These are phyloP conservation scores for Lapara coniferarum DNA, from an alignment of 2,888 invertebrate genomes.

Conservation along the genomic window DNA sequence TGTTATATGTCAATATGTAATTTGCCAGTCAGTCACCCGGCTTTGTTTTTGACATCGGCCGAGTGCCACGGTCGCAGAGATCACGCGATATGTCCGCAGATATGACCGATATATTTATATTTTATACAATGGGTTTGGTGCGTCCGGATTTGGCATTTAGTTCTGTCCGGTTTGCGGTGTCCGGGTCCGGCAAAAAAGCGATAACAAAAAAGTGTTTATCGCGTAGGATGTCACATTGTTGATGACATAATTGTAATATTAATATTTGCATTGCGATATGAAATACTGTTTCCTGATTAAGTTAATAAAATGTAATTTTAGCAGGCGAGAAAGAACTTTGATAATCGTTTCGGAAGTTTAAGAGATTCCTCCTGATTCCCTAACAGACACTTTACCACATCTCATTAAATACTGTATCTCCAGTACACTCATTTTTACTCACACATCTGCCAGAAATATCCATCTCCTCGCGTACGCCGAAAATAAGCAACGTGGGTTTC, in stretches of 20 bases:
- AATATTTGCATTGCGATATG: not conserved
- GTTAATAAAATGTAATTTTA: too few species aligned
- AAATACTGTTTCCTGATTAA: not conserved
- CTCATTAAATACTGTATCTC: too few species aligned
- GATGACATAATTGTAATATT: not conserved
- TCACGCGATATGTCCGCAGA: not conserved
- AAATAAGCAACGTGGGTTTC: too few species aligned
- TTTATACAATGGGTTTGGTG: slow-evolving; percentile 10
- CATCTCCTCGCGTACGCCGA: too few species aligned
- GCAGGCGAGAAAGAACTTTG: too few species aligned
- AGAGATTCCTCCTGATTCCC: too few species aligned
- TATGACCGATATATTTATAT: not conserved
- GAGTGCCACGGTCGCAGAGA: slow-evolving; percentile 7
- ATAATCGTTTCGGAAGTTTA: too few species aligned
- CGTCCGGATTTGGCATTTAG: slow-evolving; percentile 7
- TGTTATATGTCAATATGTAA: slow-evolving; percentile 27
- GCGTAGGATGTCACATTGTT: not conserved
- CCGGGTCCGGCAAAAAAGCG: not conserved
- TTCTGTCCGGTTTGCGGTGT: not conserved
- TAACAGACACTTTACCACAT: too few species aligned
- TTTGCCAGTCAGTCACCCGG: slow-evolving; percentile 29
- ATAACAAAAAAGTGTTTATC: slow-evolving; percentile 2
- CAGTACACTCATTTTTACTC: too few species aligned
- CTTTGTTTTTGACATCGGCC: slow-evolving; percentile 12
- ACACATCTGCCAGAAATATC: too few species aligned